phyloP scores from a whole-genome alignment of 2,113 vertebrate species.

The Spea bombifrons region DNA sequence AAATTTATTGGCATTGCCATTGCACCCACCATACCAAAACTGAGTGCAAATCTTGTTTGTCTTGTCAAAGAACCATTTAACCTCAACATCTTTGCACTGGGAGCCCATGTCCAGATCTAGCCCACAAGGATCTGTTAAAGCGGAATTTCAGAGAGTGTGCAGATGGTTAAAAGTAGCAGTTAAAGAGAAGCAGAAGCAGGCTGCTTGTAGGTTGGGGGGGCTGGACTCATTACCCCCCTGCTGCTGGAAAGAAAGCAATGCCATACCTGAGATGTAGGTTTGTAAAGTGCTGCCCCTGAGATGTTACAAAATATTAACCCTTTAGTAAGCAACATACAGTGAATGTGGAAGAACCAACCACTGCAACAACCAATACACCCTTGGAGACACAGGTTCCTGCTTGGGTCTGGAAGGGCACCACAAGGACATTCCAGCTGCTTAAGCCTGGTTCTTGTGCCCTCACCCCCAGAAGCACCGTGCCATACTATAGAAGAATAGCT shows the following conservation, averaged over 20 bases:
- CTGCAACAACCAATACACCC: too few relatives aligned
- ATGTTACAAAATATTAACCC: too few relatives aligned
- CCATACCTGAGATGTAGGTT: too few relatives aligned
- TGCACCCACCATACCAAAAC: constrained; percentile 82
- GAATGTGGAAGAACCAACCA: too few relatives aligned
- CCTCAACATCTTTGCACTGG: constrained; percentile 78
- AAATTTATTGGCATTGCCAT: constrained; percentile 82
- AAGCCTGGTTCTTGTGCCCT: too few relatives aligned
- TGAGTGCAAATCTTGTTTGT: constrained; percentile 77
- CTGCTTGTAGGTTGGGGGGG: background rate
- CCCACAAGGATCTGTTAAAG: constrained; percentile 75
- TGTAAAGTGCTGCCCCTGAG: too few relatives aligned
- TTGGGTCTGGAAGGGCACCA: too few relatives aligned
- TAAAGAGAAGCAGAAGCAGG: constrained; percentile 9
- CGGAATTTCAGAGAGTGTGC: constrained; percentile 59
- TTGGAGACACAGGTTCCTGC: too few relatives aligned
- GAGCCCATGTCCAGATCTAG: constrained; percentile 79
- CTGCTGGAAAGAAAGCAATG: background rate
- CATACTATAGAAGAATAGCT: too few relatives aligned
- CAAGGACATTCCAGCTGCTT: too few relatives aligned
- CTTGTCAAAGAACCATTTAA: constrained; percentile 84
- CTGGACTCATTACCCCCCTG: background rate
- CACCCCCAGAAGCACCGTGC: too few relatives aligned
- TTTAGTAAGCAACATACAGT: too few relatives aligned
- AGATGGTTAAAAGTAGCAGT: constrained; percentile 43